Percentiles rank a stretch among this genome's conserved stretches.
These are phyloP conservation scores for Knipowitschia caucasica DNA, from an alignment of 2,797 vertebrate genomes.

Conservation along the genomic window DNA sequence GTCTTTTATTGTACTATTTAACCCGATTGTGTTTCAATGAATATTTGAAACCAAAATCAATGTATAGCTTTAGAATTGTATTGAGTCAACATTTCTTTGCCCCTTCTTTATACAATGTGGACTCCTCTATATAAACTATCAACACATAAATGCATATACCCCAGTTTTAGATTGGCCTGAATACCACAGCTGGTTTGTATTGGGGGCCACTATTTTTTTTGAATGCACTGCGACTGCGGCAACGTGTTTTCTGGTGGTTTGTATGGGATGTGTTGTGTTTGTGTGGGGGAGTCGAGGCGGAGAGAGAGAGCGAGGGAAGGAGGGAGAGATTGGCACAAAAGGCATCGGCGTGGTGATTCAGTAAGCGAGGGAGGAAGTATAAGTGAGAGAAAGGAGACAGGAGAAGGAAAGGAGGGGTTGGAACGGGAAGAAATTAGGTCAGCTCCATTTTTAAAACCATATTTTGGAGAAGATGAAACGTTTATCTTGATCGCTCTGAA, in stretches of 20 bases:
- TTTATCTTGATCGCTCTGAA: slow-evolving; percentile 53
- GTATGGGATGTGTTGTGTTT: slow-evolving; percentile 46
- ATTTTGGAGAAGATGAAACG: slow-evolving; percentile 57
- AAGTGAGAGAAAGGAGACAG: slow-evolving; percentile 37
- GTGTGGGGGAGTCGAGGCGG: slow-evolving; percentile 69
- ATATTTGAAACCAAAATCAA: no score
- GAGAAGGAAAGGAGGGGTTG: slow-evolving; percentile 34
- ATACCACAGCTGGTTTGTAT: neutral
- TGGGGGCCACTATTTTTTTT: slow-evolving; percentile 34
- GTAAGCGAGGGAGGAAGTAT: slow-evolving; percentile 69
- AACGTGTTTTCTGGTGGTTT: slow-evolving; percentile 24
- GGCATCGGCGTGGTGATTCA: slow-evolving; percentile 73
- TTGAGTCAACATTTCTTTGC: no score
- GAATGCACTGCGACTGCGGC: slow-evolving; percentile 28
- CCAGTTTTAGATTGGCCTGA: neutral
- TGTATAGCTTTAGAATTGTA: no score
- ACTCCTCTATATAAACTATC: no score
- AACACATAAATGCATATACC: no score
- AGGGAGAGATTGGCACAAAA: slow-evolving; percentile 66
- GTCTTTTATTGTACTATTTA: no score
- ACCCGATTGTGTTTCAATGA: no score
- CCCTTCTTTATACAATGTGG: no score
- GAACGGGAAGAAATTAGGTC: slow-evolving; percentile 69
- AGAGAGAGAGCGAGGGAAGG: slow-evolving; percentile 46
- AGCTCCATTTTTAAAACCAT: slow-evolving; percentile 69